Base-by-base conservation (phyloP, 2,797 vertebrate species). In the Enteromius treurensis region DNA sequence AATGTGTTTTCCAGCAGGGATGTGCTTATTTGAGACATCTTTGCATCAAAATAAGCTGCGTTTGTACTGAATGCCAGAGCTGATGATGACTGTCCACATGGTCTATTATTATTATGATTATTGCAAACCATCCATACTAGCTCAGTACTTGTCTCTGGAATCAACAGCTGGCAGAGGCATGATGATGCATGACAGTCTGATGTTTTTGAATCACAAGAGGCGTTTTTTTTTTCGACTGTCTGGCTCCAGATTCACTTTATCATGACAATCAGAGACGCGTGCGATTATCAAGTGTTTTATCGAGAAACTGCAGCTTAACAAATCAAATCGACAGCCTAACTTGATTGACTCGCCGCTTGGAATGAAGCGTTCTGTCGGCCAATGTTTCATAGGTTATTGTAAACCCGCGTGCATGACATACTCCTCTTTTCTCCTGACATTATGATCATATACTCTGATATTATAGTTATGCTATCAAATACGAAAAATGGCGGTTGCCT, bases 401-500 rank as follows among this genome's bases (percentile, higher is more conserved):
- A 32, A 4, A 49, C 42, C n/a, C 23, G 5, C 55, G 19, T 62
- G 55, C 29, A 64, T 11, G 9, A 34, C 1, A 21, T 64, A 51
- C 29, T 74, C 34, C 0, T 29, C 13, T 11, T 37, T 49, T 64
- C 42, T 7, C 14, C 2, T 73, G 9, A 26, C 45, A 74, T 74
- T 49, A 34, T 34, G 1, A 14, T 21, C 11, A 45, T 60, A 62
- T 47, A 47, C 40, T 26, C 14, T 11, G 34, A 60, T 49, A 60
- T 60, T 71, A 80, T 10, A 70, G 64, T 77, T 81, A 70, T 78
- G 67, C 49, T 77, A 81, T 75, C 69, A 84, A 79, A 87, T 86
- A 84, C 83, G 58, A 89, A 85, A 89, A 89, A 90, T 89, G 89
- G 88, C 88, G 86, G 88, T 88, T 84, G 70, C 80, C 79, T 79